Evolutionary conservation across 2,888 invertebrate species (phyloP), one percentile per base, ranked within the genome.

Genomic region (Panopea generosa): DNA sequence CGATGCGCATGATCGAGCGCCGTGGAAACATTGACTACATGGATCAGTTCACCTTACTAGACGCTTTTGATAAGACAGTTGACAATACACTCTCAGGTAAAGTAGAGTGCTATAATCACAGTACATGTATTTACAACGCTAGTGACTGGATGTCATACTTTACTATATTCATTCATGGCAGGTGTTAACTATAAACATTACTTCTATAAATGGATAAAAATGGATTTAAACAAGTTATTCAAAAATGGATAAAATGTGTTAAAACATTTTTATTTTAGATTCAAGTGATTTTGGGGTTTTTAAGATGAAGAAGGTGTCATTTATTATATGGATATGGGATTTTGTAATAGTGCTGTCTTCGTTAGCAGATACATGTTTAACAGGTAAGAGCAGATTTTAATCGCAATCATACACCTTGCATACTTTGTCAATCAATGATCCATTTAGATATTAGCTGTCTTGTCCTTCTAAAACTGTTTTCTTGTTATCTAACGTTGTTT

Each of bases 1-100:
- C 49, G 73, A 56, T 73, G 73, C 67, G 73, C 73, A 67, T 73
- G 73, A 73, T 61, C 57, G 73, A 67, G 73, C 73, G 73, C 60
- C 62, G 16, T 61, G 49, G 56, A 47, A 49, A 73, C 59, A 59
- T n/a, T 45, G 71, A 71, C 63, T 38, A 22, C 45, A 67, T 45
- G 55, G 73, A 73, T 73, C 67, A 50, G 61, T 66, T 61, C 49
- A 67, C 62, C 47, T 27, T 60, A 67, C n/a, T n/a, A n/a, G 67
- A 67, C 67, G 67, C 73, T 67, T 50, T 57, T 60, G 50, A 57
- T 70, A 70, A 57, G 70, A 70, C 45, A 70, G 70, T 70, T 57
- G 70, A 57, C 56, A 70, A n/a, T 29, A 27, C 43, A 62, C 57
- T 62, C 70, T n/a, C n/a, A n/a, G n/a, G n/a, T n/a, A n/a, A 70